phyloP scores from a whole-genome alignment of 2,888 invertebrate species.

The Hoplodrina ambigua region DNA sequence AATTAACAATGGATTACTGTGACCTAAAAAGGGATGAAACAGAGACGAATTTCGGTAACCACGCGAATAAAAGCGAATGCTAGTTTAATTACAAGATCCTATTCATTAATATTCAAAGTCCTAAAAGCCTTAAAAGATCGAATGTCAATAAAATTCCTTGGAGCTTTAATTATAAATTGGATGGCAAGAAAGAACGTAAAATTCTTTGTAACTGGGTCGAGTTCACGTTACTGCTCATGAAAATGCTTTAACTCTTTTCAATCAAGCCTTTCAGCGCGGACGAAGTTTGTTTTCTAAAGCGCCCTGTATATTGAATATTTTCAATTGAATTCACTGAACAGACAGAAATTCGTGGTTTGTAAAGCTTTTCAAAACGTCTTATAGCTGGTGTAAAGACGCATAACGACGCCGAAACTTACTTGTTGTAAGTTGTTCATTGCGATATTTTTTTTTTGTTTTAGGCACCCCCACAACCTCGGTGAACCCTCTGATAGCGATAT shows the following conservation, averaged over 20 bases:
- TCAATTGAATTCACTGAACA: not conserved
- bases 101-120: conserved; percentile 38
- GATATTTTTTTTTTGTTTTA: too few relatives aligned
- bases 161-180: conserved; percentile 60
- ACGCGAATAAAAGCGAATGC: conserved; percentile 1
- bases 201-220: conserved; percentile 44
- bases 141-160: conserved; percentile 59
- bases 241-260: conserved; percentile 46
- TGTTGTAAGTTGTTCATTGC: too few relatives aligned
- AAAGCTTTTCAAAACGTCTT: not conserved
- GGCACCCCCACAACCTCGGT: too few relatives aligned
- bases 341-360: not conserved
- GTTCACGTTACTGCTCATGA: conserved; percentile 37
- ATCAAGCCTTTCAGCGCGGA: conserved; percentile 28
- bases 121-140: conserved; percentile 42
- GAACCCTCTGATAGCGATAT: too few relatives aligned
- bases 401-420: too few relatives aligned
- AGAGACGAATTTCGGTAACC: not conserved
- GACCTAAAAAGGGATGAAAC: not conserved
- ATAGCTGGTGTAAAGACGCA: not conserved
- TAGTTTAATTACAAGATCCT: conserved; percentile 24
- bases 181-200: conserved; percentile 42
- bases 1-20: conserved; percentile 12
- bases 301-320: conserved; percentile 15
- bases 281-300: conserved; percentile 21